Percentiles rank a stretch among this genome's conserved stretches.
phyloP scores from a whole-genome alignment of 2,888 invertebrate species.

The Nowickia ferox region DNA sequence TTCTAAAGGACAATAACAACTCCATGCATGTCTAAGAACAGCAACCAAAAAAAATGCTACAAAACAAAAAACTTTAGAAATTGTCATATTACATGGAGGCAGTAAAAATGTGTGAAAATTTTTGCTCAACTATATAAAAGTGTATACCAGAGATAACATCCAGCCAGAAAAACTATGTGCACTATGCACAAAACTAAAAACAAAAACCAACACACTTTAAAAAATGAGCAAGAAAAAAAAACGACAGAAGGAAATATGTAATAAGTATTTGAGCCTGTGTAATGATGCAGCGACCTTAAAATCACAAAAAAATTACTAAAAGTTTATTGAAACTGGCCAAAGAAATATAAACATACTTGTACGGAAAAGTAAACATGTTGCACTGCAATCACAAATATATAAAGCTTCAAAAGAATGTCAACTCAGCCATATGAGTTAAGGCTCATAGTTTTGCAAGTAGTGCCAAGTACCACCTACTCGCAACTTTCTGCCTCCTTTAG shows the following conservation, averaged over 20 bases:
- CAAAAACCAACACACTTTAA: neutral
- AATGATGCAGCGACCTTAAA: conserved; percentile 68
- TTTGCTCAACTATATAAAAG: conserved; percentile 54
- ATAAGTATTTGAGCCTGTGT: conserved; percentile 65
- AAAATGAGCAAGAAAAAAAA: neutral
- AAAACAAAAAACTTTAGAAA: conserved; percentile 56
- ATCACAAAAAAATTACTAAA: neutral
- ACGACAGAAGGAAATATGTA: conserved; percentile 28
- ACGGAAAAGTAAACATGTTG: conserved; percentile 42
- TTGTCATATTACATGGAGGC: conserved; percentile 62
- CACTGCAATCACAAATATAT: conserved; percentile 12
- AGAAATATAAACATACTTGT: neutral
- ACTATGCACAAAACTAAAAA: conserved; percentile 11
- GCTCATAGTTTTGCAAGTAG: neutral
- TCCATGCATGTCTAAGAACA: conserved; percentile 25
- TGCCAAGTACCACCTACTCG: neutral
- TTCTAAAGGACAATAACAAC: conserved; percentile 35
- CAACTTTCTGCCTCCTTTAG: neutral
- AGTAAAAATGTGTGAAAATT: conserved; percentile 67
- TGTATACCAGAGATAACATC: conserved; percentile 64
- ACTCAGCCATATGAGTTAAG: neutral
- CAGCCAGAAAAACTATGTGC: conserved; percentile 41
- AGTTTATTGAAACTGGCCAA: conserved; percentile 47
- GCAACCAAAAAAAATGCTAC: conserved; percentile 45
- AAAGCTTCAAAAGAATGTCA: neutral